These are phyloP conservation scores for Smutsia temminckii DNA, from an alignment of 2,797 vertebrate species.

Conservation along the genomic window DNA sequence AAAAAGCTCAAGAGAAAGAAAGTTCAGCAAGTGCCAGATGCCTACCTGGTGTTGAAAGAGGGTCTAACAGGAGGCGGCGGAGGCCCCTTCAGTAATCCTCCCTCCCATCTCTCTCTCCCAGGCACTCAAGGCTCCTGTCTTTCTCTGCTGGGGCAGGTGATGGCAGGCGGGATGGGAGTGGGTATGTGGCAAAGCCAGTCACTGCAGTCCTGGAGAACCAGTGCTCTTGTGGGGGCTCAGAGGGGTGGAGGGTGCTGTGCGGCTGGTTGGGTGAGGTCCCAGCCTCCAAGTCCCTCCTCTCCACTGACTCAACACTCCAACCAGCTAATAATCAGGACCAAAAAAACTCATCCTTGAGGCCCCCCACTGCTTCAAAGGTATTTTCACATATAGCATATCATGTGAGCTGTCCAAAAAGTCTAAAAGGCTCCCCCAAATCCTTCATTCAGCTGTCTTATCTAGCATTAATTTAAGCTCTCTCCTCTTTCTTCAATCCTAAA, in stretches of 20 bases:
- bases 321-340: neutral
- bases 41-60: neutral
- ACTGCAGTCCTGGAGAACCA: neutral
- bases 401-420: neutral
- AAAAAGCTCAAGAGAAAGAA: constrained; percentile 35
- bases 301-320: neutral
- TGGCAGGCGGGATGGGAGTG: no score
- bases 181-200: neutral
- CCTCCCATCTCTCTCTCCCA: neutral
- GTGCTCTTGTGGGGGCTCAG: neutral
- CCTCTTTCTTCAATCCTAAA: neutral
- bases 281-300: neutral
- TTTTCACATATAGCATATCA: rapidly evolving
- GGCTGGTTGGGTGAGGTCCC: neutral
- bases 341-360: neutral
- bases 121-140: neutral
- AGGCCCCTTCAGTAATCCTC: neutral
- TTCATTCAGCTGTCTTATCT: neutral
- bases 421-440: neutral
- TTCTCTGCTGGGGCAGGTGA: neutral
- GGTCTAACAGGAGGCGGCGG: neutral
- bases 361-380: neutral
- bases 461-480: neutral
- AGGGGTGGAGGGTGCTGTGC: neutral
- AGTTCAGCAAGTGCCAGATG: neutral